Conservation (phyloP, 2,113 vertebrate species). For the Ondatra zibethicus region DNA sequence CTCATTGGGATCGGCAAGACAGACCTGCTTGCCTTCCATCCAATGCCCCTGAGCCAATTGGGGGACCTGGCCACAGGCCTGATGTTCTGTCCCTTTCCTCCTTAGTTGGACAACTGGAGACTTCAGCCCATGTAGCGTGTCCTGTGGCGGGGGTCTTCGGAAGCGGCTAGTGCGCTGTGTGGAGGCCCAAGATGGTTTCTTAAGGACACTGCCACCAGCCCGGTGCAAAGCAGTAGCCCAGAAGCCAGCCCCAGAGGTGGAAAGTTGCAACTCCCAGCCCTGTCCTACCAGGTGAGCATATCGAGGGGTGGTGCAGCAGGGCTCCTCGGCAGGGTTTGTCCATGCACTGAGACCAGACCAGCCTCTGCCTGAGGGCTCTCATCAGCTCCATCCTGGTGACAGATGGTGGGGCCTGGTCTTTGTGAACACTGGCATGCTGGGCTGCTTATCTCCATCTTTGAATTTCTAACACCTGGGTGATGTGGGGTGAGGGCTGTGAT, state of each 20-base stretch:
- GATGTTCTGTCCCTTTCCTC: neutral
- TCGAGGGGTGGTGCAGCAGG: neutral
- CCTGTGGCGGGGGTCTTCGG: slow-evolving; percentile 84
- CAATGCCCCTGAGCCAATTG: too few relatives aligned
- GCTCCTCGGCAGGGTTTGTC: neutral
- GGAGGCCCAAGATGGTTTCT: slow-evolving; percentile 64
- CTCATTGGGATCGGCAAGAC: neutral
- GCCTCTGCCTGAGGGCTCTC: neutral
- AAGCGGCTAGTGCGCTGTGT: slow-evolving; percentile 83
- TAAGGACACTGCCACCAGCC: slow-evolving; percentile 61
- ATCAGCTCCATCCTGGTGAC: neutral
- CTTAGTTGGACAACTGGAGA: slow-evolving; percentile 85
- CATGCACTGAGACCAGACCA: neutral
- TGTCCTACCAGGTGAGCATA: slow-evolving; percentile 83
- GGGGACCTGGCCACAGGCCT: neutral
- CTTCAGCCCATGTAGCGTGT: slow-evolving; percentile 85
- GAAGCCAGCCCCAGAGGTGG: neutral
- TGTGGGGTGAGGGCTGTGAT: neutral
- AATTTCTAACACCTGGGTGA: neutral
- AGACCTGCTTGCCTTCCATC: neutral
- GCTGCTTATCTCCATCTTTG: neutral
- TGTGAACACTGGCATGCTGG: neutral
- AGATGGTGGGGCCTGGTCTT: neutral
- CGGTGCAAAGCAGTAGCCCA: slow-evolving; percentile 61
- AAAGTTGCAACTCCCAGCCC: slow-evolving; percentile 84